These are phyloP conservation scores for Brachionus calyciflorus DNA, from an alignment of 1,140 invertebrate species.

Conservation along the genomic window DNA sequence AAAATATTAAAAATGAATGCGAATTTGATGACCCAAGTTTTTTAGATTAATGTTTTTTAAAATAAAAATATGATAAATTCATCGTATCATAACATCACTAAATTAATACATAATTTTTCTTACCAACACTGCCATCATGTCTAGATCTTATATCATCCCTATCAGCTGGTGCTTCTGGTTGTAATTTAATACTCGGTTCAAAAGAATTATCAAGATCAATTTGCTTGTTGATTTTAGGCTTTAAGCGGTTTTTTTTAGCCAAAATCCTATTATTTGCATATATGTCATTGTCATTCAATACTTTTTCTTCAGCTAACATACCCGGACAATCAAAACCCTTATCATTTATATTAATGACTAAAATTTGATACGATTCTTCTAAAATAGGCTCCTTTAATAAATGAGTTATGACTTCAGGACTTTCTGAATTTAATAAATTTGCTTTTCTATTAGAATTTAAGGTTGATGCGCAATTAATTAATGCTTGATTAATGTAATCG, in stretches of 20 bases:
- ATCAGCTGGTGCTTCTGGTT: not conserved
- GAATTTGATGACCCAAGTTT: no score
- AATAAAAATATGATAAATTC: not conserved
- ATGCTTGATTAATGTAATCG: conserved; percentile 15
- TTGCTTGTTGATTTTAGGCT: not conserved
- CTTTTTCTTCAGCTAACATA: conserved; percentile 71
- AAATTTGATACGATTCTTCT: conserved; percentile 43
- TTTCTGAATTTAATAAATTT: not conserved
- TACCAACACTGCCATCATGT: conserved; percentile 44
- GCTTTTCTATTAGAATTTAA: not conserved
- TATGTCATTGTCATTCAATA: conserved; percentile 51
- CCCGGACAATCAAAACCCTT: conserved; percentile 67
- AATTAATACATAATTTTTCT: not conserved
- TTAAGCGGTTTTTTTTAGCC: not conserved
- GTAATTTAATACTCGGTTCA: conserved; percentile 10
- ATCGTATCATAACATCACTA: not conserved
- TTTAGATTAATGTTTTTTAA: no score
- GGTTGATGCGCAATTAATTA: not conserved
- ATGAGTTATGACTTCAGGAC: not conserved
- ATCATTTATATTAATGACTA: conserved; percentile 69
- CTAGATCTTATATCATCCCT: conserved; percentile 35
- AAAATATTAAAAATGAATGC: no score
- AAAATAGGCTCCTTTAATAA: conserved; percentile 21
- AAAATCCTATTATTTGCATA: conserved; percentile 7
- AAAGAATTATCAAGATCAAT: conserved; percentile 6